Evolutionary conservation across 2,113 vertebrate genomes (phyloP), one percentile per base, ranked within the genome.

Genomic region (Megalops atlanticus): DNA sequence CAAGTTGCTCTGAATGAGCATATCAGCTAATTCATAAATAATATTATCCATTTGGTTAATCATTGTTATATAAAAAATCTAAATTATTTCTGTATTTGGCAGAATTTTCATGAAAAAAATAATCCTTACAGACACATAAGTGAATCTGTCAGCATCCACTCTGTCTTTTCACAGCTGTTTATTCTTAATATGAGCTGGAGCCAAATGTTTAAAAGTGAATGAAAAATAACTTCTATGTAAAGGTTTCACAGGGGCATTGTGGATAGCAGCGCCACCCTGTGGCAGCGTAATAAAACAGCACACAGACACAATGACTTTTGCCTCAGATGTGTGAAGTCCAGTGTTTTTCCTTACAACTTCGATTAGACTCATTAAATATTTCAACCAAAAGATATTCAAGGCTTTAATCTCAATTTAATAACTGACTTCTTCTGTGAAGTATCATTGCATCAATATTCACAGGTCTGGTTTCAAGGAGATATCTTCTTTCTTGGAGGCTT

Each of bases 221-320:
- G 24, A 82, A 81, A 83, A 81, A 84, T 1, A 82, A 58, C 41
- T 40, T 76, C 71, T 68, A 7, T 33, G 69, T 21, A 14, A 79
- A 71, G 3, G 72, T n/a, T 43, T 21, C 31, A 41, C 7, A 36
- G 2, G 31, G 10, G 39, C 16, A 38, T 73, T 73, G 43, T 85
- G 58, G 83, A 64, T 91, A 92, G 92, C 89, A 91, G 86, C 84
- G 90, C 83, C 18, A 11, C 85, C 90, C 76, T 87, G 88, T 87
- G 91, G 88, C 58, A 45, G 16, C 24, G 33, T 40, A 11, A 3
- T 8, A 18, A 15, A 40, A 74, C 54, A 78, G 24, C 24, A 58
- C 5, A 78, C 21, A 31, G 16, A 76, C 54, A 35, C 35, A 24
- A 14, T 54, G 16, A 18, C n/a, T 14, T 18, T 79, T 49, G 33